Conservation (phyloP, 2,113 vertebrate species). For the Tachuris rubrigastra region DNA sequence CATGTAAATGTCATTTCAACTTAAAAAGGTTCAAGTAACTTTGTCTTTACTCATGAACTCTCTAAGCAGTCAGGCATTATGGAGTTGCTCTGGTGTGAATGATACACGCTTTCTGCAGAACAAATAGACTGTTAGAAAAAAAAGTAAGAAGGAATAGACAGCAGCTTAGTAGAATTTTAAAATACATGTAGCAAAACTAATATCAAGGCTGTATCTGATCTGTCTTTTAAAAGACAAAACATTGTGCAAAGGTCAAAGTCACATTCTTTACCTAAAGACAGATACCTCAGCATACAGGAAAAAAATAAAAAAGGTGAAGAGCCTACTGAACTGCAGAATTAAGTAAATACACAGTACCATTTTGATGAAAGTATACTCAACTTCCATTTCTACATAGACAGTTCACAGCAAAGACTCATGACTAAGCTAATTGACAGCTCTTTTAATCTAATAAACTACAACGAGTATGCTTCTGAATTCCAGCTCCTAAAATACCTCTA, state of each 20-base stretch:
- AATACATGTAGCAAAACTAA: neutral
- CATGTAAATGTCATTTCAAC: neutral
- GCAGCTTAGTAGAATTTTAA: neutral
- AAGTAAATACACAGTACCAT: neutral
- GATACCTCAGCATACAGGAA: neutral
- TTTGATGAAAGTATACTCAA: neutral
- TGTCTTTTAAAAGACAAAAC: neutral
- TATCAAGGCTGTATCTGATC: neutral
- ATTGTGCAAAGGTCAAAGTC: neutral
- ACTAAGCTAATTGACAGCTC: constrained; percentile 56
- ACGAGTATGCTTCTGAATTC: neutral
- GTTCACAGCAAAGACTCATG: neutral
- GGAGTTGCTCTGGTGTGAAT: neutral
- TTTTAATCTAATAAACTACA: constrained; percentile 60
- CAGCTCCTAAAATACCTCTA: constrained; percentile 18
- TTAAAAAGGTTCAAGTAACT: neutral
- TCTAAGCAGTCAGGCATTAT: neutral
- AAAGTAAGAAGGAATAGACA: neutral
- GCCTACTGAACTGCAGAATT: neutral
- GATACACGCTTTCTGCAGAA: rapidly evolving
- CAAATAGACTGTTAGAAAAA: neutral
- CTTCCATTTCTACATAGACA: neutral
- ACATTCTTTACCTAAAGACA: neutral
- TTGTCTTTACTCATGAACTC: neutral
- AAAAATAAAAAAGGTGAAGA: neutral